phyloP scores from a whole-genome alignment of 2,113 vertebrate species.

The Nymphicus hollandicus region DNA sequence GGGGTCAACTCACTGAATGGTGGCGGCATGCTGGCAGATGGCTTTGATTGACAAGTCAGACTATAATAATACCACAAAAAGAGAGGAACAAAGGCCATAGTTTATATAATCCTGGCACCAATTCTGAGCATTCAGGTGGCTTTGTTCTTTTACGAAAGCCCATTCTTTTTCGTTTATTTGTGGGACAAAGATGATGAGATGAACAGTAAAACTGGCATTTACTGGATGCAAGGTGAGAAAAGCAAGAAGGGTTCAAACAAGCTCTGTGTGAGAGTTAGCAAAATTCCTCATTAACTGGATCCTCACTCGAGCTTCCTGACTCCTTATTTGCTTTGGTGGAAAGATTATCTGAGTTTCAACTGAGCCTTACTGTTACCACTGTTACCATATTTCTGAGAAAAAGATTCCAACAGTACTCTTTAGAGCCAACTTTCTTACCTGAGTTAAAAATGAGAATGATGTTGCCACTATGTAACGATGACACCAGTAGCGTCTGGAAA shows the following conservation, averaged over 20 bases:
- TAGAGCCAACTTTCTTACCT: not conserved
- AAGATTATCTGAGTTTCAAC: not conserved
- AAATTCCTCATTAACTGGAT: not conserved
- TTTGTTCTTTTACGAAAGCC: not conserved
- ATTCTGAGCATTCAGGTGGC: not conserved
- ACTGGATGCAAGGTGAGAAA: not conserved
- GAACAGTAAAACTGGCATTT: not conserved
- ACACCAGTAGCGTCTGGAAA: not conserved
- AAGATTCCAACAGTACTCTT: not conserved
- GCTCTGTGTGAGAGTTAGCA: not conserved
- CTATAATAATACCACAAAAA: not conserved
- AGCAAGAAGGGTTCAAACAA: not conserved
- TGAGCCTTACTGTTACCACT: not conserved
- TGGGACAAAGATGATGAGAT: not conserved
- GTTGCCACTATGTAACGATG: not conserved
- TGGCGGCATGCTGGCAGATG: not conserved
- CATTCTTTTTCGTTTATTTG: not conserved
- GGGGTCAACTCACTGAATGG: not conserved
- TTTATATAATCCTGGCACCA: not conserved
- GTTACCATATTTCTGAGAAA: not conserved
- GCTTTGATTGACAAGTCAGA: not conserved
- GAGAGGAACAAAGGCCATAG: not conserved
- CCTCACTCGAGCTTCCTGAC: not conserved
- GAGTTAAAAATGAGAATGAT: not conserved
- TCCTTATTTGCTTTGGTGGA: not conserved